Conservation (phyloP, 2,888 invertebrate genomes). For the Lysandra coridon region DNA sequence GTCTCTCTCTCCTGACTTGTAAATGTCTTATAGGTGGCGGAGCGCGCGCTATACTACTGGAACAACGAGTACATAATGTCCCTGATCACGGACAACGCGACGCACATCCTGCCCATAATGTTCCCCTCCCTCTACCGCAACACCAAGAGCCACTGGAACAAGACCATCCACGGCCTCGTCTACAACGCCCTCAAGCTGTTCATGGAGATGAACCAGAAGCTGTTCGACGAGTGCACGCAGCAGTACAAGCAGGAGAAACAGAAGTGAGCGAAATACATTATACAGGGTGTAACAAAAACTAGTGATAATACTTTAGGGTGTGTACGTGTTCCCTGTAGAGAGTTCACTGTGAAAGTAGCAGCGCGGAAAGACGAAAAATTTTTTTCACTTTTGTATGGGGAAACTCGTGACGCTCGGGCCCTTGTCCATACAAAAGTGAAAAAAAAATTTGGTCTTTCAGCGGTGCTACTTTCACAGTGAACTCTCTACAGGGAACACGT, state of each 20-base stretch:
- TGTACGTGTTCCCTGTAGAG: too few relatives aligned
- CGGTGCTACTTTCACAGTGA: too few relatives aligned
- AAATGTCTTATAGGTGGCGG: conserved; percentile 89
- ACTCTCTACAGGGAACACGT: too few relatives aligned
- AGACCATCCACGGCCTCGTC: conserved; percentile 98
- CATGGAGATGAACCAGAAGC: conserved; percentile 99
- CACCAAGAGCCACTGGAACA: conserved; percentile 99
- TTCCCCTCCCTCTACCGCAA: conserved; percentile 99
- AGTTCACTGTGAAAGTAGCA: too few relatives aligned
- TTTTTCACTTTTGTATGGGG: too few relatives aligned
- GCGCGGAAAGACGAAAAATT: too few relatives aligned
- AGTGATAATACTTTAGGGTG: too few relatives aligned
- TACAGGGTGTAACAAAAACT: too few relatives aligned
- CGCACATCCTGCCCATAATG: conserved; percentile 99
- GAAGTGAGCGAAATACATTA: conserved; percentile 75
- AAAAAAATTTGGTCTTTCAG: too few relatives aligned
- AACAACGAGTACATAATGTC: conserved; percentile 99
- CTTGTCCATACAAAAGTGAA: too few relatives aligned
- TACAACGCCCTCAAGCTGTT: conserved; percentile 99
- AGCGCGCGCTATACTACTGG: conserved; percentile 99
- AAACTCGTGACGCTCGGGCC: too few relatives aligned
- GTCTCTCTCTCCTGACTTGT: too few relatives aligned
- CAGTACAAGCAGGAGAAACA: conserved; percentile 94
- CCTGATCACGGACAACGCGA: conserved; percentile 98
- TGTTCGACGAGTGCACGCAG: conserved; percentile 99